These are phyloP conservation scores for Ctenopoma kingsleyae DNA, from an alignment of 2,797 vertebrate species.

Conservation along the genomic window DNA sequence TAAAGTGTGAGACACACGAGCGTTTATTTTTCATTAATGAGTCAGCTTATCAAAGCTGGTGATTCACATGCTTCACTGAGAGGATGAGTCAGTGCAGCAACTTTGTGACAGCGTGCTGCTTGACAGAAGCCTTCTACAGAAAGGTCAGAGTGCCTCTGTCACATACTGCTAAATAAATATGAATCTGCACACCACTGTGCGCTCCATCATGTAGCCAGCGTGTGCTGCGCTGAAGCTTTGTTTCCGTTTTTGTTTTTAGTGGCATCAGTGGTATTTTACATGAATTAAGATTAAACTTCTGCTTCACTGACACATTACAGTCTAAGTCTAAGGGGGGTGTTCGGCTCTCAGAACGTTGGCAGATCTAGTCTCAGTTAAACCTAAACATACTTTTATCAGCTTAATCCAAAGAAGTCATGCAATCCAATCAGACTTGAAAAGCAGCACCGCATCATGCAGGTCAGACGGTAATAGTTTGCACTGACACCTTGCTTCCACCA, in stretches of 20 bases:
- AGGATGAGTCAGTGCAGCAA: neutral
- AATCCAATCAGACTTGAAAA: neutral
- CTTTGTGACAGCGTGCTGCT: neutral
- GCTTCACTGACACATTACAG: too few relatives aligned
- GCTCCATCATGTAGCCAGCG: too few relatives aligned
- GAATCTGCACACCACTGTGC: too few relatives aligned
- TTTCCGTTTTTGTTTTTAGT: too few relatives aligned
- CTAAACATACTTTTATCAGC: neutral
- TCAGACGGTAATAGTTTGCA: neutral
- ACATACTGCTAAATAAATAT: too few relatives aligned
- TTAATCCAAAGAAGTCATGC: too few relatives aligned
- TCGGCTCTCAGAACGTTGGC: too few relatives aligned
- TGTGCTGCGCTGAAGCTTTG: too few relatives aligned
- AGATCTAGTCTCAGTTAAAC: too few relatives aligned
- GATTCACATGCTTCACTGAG: neutral
- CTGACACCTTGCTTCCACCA: neutral
- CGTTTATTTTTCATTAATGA: neutral
- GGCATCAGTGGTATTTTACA: too few relatives aligned
- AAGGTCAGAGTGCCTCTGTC: conserved; percentile 14
- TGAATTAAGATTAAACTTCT: too few relatives aligned
- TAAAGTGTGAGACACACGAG: neutral
- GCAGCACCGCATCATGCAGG: neutral
- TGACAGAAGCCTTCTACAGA: neutral
- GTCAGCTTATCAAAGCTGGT: neutral
- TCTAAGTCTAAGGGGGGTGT: too few relatives aligned